Conservation (phyloP, 1,140 invertebrate species). For the Cydia pomonella region DNA sequence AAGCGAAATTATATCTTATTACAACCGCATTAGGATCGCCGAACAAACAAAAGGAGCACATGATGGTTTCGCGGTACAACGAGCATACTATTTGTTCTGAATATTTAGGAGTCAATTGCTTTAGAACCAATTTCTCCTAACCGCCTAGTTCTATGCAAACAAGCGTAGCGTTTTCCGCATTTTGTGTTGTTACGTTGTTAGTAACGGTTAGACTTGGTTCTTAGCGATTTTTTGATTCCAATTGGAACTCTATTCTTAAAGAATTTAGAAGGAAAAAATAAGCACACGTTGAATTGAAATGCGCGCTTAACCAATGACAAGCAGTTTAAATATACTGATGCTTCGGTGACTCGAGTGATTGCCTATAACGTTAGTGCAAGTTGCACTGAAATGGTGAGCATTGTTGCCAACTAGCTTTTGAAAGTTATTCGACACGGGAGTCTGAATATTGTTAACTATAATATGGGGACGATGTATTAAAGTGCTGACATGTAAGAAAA, state of each 20-base stretch:
- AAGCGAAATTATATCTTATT: not conserved
- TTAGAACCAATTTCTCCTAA: conserved; percentile 49
- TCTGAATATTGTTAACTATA: too few relatives aligned
- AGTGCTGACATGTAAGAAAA: too few relatives aligned
- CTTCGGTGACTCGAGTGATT: not conserved
- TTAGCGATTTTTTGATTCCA: not conserved
- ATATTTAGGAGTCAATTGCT: conserved; percentile 46
- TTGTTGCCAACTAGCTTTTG: not conserved
- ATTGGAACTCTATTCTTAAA: not conserved
- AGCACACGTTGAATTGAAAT: not conserved
- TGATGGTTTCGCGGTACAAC: conserved; percentile 49
- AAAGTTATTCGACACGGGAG: too few relatives aligned
- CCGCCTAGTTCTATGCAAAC: conserved; percentile 38
- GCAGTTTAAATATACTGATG: not conserved
- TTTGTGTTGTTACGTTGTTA: conserved; percentile 18
- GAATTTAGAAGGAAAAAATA: not conserved
- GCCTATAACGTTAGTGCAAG: not conserved
- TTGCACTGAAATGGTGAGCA: not conserved
- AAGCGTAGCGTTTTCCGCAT: conserved; percentile 7
- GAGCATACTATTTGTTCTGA: conserved; percentile 55
- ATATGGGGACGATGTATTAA: too few relatives aligned
- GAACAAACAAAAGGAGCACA: not conserved
- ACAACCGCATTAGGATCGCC: not conserved
- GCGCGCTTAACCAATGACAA: not conserved
- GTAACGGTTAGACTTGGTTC: not conserved